A percentile compares a stretch with the other conserved stretches of the same genome.
Conservation (phyloP, 2,888 invertebrate species). For the Idaea dimidiata region DNA sequence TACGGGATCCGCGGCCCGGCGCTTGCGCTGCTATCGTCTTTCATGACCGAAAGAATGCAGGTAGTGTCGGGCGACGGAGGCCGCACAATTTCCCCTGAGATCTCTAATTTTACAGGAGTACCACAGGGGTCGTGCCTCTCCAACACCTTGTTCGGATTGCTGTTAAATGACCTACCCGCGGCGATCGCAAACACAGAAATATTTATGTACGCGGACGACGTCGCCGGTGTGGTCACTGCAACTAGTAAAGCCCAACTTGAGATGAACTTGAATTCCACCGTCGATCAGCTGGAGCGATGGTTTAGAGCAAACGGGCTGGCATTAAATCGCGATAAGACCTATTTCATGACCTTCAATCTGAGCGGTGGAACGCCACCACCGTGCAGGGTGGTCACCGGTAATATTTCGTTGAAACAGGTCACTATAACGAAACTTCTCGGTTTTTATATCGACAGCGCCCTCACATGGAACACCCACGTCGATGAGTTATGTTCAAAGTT, state of each 20-base stretch:
- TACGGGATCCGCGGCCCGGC: constrained; percentile 8
- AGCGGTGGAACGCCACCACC: not conserved
- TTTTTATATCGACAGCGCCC: constrained; percentile 8
- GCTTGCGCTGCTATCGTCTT: constrained; percentile 2
- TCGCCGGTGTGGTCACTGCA: constrained; percentile 5
- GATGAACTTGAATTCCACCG: too few species aligned
- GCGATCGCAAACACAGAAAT: constrained; percentile 1
- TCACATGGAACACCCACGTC: constrained; percentile 9
- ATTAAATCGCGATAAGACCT: constrained; percentile 5
- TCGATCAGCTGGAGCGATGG: constrained; percentile 8
- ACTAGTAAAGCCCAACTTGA: not conserved
- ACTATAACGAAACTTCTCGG: constrained; percentile 8
- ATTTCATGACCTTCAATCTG: too few species aligned
- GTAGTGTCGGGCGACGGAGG: constrained; percentile 12
- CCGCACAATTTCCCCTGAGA: constrained; percentile 4
- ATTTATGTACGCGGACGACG: not conserved
- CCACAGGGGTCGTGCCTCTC: constrained; percentile 14
- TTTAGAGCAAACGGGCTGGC: constrained; percentile 10
- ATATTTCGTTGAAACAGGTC: constrained; percentile 2
- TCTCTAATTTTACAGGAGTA: constrained; percentile 9
- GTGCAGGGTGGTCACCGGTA: not conserved
- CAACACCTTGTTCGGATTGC: constrained; percentile 10
- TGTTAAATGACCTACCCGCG: constrained; percentile 9
- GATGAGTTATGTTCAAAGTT: constrained; percentile 10
- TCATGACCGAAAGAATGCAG: constrained; percentile 11